Base-by-base conservation (phyloP, 2,888 invertebrate species). In the Liposcelis brunnea region DNA sequence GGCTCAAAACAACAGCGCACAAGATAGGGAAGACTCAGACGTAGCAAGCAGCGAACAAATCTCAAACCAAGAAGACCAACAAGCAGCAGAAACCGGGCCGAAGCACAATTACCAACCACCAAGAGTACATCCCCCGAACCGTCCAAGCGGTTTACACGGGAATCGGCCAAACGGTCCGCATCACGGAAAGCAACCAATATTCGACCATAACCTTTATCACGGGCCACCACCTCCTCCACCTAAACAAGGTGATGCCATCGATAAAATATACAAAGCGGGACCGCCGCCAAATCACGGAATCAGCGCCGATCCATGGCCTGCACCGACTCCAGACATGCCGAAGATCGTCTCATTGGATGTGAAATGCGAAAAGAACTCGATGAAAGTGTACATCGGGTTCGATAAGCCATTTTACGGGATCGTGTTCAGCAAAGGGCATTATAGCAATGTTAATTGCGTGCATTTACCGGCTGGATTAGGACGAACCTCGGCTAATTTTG, bases 371-470 rank as follows among this genome's bases (percentile, higher is more conserved):
- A 90, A 90, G 61, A 89, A 81, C 57, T 72, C 84, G 46, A 93
- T 93, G 91, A 81, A 90, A 61, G 89, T 93, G 1, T 87, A 84
- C 56, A 71, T 91, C n/a, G 85, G 86, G 51, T 91, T 91, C 58
- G 90, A 91, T 57, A 86, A 89, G 57, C 90, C 91, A 1, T 91
- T 91, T 69, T 87, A 84, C 55, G 91, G 91, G n/a, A 89, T 91
- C 42, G 85, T 91, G 33, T 91, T 91, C 69, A 89, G 87, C 50
- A 91, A 91, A 62, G 90, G 91, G 1, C 87, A 90, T 61, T 91
- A 90, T 63, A 87, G 86, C 54, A 89, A 91, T 59, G 80, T 83
- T 45, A 86, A 87, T 59, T 91, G 91, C 58, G 86, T 91, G 1
- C 89, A 91, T 61, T 64, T 91, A 49, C 89, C 89, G 6, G 86